phyloP scores from a whole-genome alignment of 2,888 invertebrate genomes.

The Microdon myrmicae region DNA sequence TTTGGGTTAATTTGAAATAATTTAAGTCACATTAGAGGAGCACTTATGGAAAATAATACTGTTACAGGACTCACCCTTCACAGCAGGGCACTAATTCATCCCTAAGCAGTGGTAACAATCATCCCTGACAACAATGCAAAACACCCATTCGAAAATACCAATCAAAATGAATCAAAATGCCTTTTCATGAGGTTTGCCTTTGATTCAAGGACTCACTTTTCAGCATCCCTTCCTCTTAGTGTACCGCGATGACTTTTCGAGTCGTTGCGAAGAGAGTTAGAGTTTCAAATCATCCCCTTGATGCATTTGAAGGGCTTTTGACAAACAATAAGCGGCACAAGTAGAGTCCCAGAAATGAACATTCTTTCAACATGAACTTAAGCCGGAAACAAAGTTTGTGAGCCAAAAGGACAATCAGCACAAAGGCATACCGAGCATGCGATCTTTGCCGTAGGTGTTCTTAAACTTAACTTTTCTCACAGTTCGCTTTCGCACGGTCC shows the following conservation, averaged over 20 bases:
- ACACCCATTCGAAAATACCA: slow-evolving; percentile 47
- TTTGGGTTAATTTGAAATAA: slow-evolving; percentile 52
- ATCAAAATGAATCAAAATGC: slow-evolving; percentile 39
- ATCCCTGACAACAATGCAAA: slow-evolving; percentile 43
- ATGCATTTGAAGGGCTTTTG: slow-evolving; percentile 19
- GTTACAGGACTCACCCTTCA: slow-evolving; percentile 33
- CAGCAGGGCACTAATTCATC: slow-evolving; percentile 15
- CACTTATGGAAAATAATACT: slow-evolving; percentile 46
- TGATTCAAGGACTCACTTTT: too few relatives aligned
- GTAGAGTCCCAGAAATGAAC: slow-evolving; percentile 30
- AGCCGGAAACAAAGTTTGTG: background rate
- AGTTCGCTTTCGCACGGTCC: slow-evolving; percentile 44
- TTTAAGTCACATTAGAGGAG: slow-evolving; percentile 51
- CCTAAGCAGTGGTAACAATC: slow-evolving; percentile 34
- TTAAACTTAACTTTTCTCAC: slow-evolving; percentile 45
- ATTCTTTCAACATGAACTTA: slow-evolving; percentile 37
- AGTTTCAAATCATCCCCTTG: slow-evolving; percentile 25
- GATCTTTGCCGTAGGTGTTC: slow-evolving; percentile 11
- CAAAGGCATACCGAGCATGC: slow-evolving; percentile 17
- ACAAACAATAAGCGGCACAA: slow-evolving; percentile 13
- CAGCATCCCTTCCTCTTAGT: too few relatives aligned
- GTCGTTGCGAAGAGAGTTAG: slow-evolving; percentile 10
- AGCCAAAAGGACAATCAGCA: slow-evolving; percentile 6
- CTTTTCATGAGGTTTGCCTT: slow-evolving; percentile 19
- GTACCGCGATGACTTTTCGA: too few relatives aligned